A percentile compares a stretch with the other conserved stretches of the same genome.
Evolutionary conservation across 2,888 invertebrate genomes (phyloP).

Genomic region (Zygogramma bicolorata): DNA sequence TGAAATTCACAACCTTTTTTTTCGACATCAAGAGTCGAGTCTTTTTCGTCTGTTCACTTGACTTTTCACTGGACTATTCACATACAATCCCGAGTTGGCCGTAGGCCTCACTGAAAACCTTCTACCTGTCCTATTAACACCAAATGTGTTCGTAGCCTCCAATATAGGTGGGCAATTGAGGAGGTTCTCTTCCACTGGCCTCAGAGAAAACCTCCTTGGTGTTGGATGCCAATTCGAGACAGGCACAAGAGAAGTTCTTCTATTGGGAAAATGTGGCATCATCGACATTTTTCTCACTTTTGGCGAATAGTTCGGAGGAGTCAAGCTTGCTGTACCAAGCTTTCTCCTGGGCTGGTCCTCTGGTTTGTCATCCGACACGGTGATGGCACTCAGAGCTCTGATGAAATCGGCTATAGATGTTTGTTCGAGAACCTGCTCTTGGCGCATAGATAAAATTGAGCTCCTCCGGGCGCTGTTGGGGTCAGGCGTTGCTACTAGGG

Average conservation of each 20-base stretch:
- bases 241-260: conserved; percentile 55
- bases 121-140: conserved; percentile 5
- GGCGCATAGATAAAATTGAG: conserved; percentile 53
- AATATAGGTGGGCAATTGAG: conserved; percentile 34
- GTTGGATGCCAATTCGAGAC: conserved; percentile 22
- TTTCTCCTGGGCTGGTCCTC: conserved; percentile 66
- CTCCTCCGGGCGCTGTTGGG: conserved; percentile 47
- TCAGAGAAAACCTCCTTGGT: conserved; percentile 54
- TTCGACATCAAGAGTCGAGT: conserved; percentile 7
- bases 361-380: conserved; percentile 55
- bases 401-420: conserved; percentile 87
- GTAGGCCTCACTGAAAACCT: conserved; percentile 40
- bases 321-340: conserved; percentile 69
- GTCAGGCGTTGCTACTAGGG: conserved; percentile 58
- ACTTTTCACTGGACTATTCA: conserved; percentile 24
- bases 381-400: conserved; percentile 79
- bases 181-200: conserved; percentile 54
- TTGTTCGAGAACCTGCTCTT: conserved; percentile 79
- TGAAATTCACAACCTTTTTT: background rate
- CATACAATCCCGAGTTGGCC: background rate
- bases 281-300: conserved; percentile 47
- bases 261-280: conserved; percentile 41
- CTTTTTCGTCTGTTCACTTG: conserved; percentile 23
- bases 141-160: conserved; percentile 37
- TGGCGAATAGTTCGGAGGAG: conserved; percentile 38